Conservation (phyloP, 1,140 invertebrate species). For the Drosophila lacertosa region DNA sequence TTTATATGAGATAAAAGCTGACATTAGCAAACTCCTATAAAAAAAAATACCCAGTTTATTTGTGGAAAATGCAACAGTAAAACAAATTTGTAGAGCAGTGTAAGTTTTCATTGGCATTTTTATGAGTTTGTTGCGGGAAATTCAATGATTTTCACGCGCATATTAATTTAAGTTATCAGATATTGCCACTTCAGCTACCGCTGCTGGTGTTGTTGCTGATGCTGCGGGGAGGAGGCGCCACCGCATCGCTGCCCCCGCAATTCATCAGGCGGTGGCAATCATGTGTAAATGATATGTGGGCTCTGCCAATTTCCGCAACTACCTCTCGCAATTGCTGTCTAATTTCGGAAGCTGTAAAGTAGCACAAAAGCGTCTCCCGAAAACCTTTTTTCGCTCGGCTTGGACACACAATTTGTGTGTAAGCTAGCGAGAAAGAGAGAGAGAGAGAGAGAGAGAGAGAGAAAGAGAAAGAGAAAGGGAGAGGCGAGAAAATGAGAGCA, state of each 20-base stretch:
- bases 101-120: conserved; percentile 5
- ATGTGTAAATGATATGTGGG: conserved; percentile 38
- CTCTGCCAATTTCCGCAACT: conserved; percentile 9
- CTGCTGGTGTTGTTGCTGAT: no score
- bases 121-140: neutral
- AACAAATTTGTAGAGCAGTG: no score
- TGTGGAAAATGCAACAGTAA: no score
- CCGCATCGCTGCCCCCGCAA: neutral
- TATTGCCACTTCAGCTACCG: conserved; percentile 12
- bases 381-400: conserved; percentile 1
- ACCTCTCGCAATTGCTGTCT: conserved; percentile 42
- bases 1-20: no score
- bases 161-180: conserved; percentile 24
- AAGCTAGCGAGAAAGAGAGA: neutral
- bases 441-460: neutral
- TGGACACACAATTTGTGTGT: neutral
- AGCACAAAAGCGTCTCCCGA: conserved; percentile 40
- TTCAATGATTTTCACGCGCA: conserved; percentile 6
- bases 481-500: neutral
- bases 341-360: conserved; percentile 45
- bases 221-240: no score
- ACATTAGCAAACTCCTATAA: no score
- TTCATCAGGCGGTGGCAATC: conserved; percentile 2
- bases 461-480: neutral
- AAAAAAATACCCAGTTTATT: no score